Conservation (phyloP, 2,113 vertebrate genomes). For the Burhinus bistriatus region DNA sequence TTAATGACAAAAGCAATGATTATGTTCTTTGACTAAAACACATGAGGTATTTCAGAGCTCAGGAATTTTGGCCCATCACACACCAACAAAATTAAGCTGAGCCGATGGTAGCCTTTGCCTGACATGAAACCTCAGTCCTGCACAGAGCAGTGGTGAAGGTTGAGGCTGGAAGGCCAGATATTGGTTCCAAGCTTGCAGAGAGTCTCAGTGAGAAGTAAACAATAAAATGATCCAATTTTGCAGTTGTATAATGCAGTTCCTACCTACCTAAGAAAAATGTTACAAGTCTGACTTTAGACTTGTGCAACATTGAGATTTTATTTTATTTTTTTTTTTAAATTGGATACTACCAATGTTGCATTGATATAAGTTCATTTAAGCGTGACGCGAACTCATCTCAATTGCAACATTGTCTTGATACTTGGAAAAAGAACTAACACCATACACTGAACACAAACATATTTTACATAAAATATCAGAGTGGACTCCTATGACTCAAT, state of each 20-base stretch:
- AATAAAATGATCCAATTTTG: not conserved
- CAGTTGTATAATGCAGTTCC: not conserved
- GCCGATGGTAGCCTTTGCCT: fast-evolving
- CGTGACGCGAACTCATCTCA: not conserved
- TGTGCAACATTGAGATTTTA: not conserved
- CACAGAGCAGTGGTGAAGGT: not conserved
- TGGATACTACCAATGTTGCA: not conserved
- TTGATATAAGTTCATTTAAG: not conserved
- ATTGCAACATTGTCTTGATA: not conserved
- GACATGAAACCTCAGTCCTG: not conserved
- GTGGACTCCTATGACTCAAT: not conserved
- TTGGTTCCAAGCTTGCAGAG: not conserved
- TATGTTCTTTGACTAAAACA: not conserved
- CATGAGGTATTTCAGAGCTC: no score
- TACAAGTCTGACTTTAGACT: not conserved
- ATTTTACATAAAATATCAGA: constrained; percentile 1
- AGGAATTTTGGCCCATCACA: not conserved
- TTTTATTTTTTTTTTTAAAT: not conserved
- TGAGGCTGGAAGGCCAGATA: not conserved
- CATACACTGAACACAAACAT: not conserved
- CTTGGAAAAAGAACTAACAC: not conserved
- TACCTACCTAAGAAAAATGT: not conserved
- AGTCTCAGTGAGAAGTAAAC: not conserved
- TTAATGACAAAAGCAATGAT: not conserved
- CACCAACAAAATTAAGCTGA: not conserved